phyloP scores from a whole-genome alignment of 2,113 vertebrate genomes.

The Chionis minor region DNA sequence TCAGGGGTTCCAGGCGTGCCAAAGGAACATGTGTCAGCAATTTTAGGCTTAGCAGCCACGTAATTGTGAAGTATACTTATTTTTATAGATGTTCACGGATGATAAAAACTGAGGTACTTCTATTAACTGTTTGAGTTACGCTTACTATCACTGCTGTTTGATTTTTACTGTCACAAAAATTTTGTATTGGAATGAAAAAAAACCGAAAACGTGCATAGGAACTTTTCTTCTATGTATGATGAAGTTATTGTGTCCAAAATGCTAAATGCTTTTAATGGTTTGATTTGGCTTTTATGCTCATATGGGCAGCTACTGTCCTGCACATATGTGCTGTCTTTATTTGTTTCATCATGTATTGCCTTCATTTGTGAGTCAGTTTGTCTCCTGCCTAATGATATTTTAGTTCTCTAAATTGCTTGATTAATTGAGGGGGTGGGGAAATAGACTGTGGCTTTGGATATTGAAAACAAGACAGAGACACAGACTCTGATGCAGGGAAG shows the following conservation, averaged over 20 bases:
- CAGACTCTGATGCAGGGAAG: background rate
- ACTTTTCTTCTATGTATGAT: background rate
- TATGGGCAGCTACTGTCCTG: background rate
- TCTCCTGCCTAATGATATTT: background rate
- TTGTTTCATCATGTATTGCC: background rate
- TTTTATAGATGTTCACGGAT: background rate
- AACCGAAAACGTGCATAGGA: background rate
- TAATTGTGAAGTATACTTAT: background rate
- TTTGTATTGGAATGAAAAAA: background rate
- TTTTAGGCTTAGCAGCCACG: background rate
- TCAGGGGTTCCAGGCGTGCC: background rate
- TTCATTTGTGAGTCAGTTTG: background rate
- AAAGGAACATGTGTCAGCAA: constrained; percentile 6
- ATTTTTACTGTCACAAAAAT: background rate
- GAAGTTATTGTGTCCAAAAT: background rate
- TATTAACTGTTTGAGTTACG: background rate
- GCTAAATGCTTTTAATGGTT: background rate
- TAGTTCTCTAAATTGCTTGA: background rate
- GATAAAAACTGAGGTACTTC: background rate
- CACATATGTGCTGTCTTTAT: background rate
- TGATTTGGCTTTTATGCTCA: background rate
- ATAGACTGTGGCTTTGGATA: background rate
- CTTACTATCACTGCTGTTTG: background rate
- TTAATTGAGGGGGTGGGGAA: background rate
- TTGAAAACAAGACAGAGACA: background rate